A percentile compares a stretch with the other conserved stretches of the same genome.
phyloP scores from a whole-genome alignment of 2,888 invertebrate species.

The Mythimna pallens region DNA sequence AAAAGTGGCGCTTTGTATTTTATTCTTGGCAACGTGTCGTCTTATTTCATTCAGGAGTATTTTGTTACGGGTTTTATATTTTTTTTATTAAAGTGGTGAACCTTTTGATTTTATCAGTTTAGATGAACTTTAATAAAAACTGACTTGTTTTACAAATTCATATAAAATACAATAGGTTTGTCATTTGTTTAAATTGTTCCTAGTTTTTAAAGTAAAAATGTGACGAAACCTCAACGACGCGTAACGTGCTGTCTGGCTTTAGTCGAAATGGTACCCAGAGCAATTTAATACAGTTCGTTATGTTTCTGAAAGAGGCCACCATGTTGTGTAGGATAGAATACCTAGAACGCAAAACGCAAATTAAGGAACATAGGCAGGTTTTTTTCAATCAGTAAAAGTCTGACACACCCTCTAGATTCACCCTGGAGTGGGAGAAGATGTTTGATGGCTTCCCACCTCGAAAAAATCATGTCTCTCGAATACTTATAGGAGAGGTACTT shows the following conservation, averaged over 20 bases:
- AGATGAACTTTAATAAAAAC: background rate
- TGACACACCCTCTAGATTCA: too few species aligned
- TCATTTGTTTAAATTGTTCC: constrained; percentile 23
- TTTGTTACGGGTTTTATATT: constrained; percentile 17
- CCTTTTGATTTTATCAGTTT: constrained; percentile 7
- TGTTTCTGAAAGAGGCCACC: constrained; percentile 26
- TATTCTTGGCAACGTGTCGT: constrained; percentile 28
- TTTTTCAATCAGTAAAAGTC: too few species aligned
- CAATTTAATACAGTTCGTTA: constrained; percentile 35
- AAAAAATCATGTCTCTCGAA: too few species aligned
- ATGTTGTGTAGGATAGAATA: constrained; percentile 2
- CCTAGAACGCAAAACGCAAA: background rate
- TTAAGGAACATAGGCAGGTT: too few species aligned
- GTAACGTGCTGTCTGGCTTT: constrained; percentile 34
- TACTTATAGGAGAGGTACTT: too few species aligned
- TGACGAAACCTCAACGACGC: constrained; percentile 22
- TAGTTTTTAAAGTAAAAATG: constrained; percentile 25
- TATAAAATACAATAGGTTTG: background rate
- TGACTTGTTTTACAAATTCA: constrained; percentile 7
- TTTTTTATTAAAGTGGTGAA: constrained; percentile 18
- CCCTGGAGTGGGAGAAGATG: too few species aligned
- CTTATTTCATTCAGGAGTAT: constrained; percentile 26
- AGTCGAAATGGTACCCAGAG: constrained; percentile 30
- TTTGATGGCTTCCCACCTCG: too few species aligned
- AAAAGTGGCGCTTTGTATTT: constrained; percentile 46